Evolutionary conservation across 2,113 vertebrate species (phyloP).

Genomic region (Cygnus atratus): DNA sequence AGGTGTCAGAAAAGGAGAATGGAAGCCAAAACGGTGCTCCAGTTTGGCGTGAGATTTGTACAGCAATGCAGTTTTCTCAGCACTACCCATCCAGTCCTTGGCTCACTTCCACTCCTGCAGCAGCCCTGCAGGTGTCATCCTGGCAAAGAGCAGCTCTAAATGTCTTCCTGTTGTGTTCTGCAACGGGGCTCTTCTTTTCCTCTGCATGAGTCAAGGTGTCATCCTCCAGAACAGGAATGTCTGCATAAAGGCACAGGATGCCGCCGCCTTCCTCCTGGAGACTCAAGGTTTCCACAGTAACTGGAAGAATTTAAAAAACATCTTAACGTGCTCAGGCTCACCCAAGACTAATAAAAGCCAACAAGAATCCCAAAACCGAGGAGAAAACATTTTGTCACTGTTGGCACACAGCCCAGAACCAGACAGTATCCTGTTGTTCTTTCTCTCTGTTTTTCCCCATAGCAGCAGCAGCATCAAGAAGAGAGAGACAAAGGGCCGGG

Average conservation of each 20-base stretch:
- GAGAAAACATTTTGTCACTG: conserved; percentile 65
- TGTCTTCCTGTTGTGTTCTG: conserved; percentile 35
- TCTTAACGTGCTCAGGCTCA: background rate
- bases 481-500: conserved; percentile 59
- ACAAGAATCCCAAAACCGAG: background rate
- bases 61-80: conserved; percentile 11
- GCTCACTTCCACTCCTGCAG: conserved; percentile 55
- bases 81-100: conserved; percentile 15
- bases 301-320: background rate
- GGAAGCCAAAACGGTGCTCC: background rate
- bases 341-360: background rate
- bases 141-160: background rate
- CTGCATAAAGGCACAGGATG: background rate
- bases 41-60: background rate
- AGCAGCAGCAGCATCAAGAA: conserved; percentile 26
- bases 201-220: background rate
- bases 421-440: conserved; percentile 71
- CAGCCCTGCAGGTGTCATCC: conserved; percentile 63
- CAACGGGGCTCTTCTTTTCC: conserved; percentile 25
- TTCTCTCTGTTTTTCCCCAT: conserved; percentile 52
- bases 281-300: background rate
- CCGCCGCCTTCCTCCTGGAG: background rate
- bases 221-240: background rate
- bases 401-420: background rate
- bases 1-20: conserved; percentile 18